Evolutionary conservation across 2,888 invertebrate species (phyloP).

Genomic region (Caradrina clavipalpis): DNA sequence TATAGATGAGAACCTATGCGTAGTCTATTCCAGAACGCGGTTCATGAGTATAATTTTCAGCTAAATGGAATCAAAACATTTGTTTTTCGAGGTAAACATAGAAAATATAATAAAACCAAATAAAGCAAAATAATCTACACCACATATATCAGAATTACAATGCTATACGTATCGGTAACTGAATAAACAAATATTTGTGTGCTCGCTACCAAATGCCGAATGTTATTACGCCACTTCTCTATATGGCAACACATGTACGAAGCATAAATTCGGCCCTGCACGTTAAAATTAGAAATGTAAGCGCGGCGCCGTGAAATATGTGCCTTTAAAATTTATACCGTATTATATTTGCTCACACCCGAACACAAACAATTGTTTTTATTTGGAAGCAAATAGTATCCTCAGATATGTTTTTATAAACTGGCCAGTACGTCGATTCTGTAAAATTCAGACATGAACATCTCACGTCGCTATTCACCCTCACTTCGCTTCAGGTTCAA

Average conservation of each 20-base stretch:
- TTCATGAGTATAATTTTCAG: not conserved
- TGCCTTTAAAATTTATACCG: conserved; percentile 86
- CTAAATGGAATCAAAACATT: not conserved
- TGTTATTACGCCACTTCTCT: conserved; percentile 82
- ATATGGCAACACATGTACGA: conserved; percentile 86
- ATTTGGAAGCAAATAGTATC: conserved; percentile 65
- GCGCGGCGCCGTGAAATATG: conserved; percentile 84
- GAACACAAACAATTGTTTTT: conserved; percentile 74
- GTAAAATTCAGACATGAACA: too few relatives aligned
- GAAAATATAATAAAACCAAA: conserved; percentile 3
- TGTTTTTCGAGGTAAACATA: not conserved
- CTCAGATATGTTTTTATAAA: conserved; percentile 63
- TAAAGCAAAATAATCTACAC: conserved; percentile 35
- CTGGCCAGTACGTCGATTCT: too few relatives aligned
- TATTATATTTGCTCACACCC: conserved; percentile 78
- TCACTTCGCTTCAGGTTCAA: too few relatives aligned
- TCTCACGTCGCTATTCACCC: too few relatives aligned
- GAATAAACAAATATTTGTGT: conserved; percentile 77
- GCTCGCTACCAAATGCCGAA: conserved; percentile 76
- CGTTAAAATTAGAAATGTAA: conserved; percentile 90
- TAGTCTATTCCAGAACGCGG: too few relatives aligned
- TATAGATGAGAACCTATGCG: not conserved
- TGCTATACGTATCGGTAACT: conserved; percentile 60
- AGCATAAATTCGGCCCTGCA: conserved; percentile 86
- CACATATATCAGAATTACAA: conserved; percentile 52